Evolutionary conservation across 2,113 vertebrate genomes (phyloP), one percentile per base, ranked within the genome.

Genomic region (Pleuronectes platessa): DNA sequence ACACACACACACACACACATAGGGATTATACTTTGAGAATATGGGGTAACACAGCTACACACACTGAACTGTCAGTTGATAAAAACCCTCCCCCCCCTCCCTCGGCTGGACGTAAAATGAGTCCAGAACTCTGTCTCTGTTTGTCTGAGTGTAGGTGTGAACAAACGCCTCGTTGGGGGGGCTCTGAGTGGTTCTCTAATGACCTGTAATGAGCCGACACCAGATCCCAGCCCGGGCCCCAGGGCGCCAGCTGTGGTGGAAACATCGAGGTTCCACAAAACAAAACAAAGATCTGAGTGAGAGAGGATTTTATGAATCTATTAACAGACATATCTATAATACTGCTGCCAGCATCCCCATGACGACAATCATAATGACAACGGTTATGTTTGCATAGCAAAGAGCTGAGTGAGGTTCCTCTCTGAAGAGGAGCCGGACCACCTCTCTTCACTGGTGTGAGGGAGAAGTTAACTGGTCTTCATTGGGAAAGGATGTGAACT

Each of bases 321-420:
- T 92, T 89, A 91, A 91, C 78, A 83, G 92, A 83, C 78, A 54
- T 92, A 82, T 89, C 91, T 83, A 88, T 87, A 23, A 89, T 85
- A 23, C 35, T 40, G 64, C 68, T 61, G 6, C 62, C 40, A 23
- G 49, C 68, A 23, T 86, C 56, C 1, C 77, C 80, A 79, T 81
- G 83, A 76, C 82, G 4, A 86, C 80, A 0, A 51, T 47, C 68
- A 68, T 66, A 74, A 60, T 23, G 1, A 5, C 26, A 51, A 40
- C 24, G 4, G 55, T 56, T 42, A 45, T 40, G 74, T 53, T 53
- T 27, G 61, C 0, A 61, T 68, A 64, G 63, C 74, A 59, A 15
- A 62, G 23, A 14, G 65, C 55, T 26, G 3, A 27, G 2, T 45
- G 23, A 2, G 18, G 42, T 15, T 37, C 18, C 15, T 47, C 35